These are phyloP conservation scores for Galeopterus variegatus DNA, from an alignment of 2,113 vertebrate genomes.

Conservation along the genomic window DNA sequence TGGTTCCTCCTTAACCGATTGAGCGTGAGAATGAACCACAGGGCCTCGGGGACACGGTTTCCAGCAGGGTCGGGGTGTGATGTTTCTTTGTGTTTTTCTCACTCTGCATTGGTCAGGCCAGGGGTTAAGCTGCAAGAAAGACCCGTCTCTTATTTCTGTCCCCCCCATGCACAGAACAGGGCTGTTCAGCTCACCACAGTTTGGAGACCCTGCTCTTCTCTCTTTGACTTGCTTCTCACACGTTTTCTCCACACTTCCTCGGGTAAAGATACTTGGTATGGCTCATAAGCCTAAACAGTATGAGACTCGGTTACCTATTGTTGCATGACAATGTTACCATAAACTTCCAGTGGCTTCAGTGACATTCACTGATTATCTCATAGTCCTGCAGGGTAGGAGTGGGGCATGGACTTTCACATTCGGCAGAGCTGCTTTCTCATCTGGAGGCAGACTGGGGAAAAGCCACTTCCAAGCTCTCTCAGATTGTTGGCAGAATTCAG, in stretches of 20 bases:
- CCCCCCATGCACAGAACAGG: neutral
- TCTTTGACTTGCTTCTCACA: fast-evolving
- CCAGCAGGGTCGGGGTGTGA: neutral
- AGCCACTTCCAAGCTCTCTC: neutral
- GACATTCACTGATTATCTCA: fast-evolving
- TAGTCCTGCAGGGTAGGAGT: fast-evolving
- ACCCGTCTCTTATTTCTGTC: fast-evolving
- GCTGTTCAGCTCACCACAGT: fast-evolving
- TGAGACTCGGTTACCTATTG: neutral
- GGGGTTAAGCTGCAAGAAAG: neutral
- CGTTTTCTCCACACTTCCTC: fast-evolving
- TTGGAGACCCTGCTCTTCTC: neutral
- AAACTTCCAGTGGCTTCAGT: fast-evolving
- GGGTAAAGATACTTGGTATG: fast-evolving
- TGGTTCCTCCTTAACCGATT: neutral
- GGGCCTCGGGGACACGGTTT: too few relatives aligned
- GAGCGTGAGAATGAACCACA: fast-evolving
- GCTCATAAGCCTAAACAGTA: fast-evolving
- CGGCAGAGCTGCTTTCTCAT: fast-evolving
- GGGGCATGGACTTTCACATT: too few relatives aligned
- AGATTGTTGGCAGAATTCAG: neutral
- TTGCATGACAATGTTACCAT: fast-evolving
- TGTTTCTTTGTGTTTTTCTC: neutral
- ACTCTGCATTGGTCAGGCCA: fast-evolving
- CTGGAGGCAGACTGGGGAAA: too few relatives aligned